These are phyloP conservation scores for Drosophila bocki DNA, from an alignment of 1,140 invertebrate species.

Conservation along the genomic window DNA sequence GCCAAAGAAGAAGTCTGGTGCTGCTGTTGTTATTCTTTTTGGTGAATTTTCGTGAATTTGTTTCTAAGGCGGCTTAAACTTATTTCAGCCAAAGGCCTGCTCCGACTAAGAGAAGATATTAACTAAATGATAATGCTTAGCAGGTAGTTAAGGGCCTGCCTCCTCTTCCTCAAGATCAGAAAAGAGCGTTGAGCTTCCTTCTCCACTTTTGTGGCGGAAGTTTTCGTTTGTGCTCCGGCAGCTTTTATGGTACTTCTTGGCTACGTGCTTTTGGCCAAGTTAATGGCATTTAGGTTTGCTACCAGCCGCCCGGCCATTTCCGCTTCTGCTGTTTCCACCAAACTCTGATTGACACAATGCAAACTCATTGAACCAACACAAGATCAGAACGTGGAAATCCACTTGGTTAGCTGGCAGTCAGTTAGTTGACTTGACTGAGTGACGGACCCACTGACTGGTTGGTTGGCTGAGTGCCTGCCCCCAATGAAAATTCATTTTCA, in stretches of 20 bases:
- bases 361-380: constrained; percentile 40
- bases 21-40: constrained; percentile 41
- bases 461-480: constrained; percentile 16
- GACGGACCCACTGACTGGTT: constrained; percentile 17
- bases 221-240: constrained; percentile 25
- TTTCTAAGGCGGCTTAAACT: constrained; percentile 74
- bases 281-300: constrained; percentile 54
- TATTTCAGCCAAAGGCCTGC: constrained; percentile 18
- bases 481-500: constrained; percentile 74
- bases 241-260: constrained; percentile 23
- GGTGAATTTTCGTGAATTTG: constrained; percentile 66
- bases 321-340: constrained; percentile 52
- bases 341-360: constrained; percentile 56
- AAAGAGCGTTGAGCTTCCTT: constrained; percentile 5
- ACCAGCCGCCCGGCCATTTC: constrained; percentile 22
- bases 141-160: constrained; percentile 46
- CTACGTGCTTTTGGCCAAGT: constrained; percentile 56
- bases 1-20: constrained; percentile 43
- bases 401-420: constrained; percentile 37
- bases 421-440: neutral
- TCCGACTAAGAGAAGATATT: constrained; percentile 55
- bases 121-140: constrained; percentile 60
- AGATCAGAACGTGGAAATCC: constrained; percentile 57
- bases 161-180: constrained; percentile 25
- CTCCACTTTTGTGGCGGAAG: constrained; percentile 46